Evolutionary conservation across 1,140 invertebrate genomes (phyloP), one percentile per base, ranked within the genome.

Genomic region (Phortica variegata): DNA sequence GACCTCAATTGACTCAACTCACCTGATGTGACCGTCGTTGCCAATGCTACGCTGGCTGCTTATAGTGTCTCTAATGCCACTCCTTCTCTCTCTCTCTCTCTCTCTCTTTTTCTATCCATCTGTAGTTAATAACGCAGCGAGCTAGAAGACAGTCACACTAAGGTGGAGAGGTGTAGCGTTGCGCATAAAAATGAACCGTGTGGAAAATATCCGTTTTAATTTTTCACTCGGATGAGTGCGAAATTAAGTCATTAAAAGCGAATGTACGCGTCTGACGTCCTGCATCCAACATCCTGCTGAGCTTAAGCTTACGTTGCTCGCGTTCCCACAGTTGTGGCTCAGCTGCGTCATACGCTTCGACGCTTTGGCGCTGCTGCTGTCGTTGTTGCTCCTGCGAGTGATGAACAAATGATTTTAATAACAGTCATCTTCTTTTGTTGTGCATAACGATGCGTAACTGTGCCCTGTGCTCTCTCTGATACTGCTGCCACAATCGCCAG

Each of bases 401-500:
- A 59, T 54, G 63, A 65, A 65, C 65, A 69, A 69, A 61, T 71
- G 66, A 71, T 71, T 72, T 71, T 71, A 71, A 71, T 71, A 71
- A 68, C 63, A 71, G 68, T 71, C 62, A 63, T 54, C 68, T 68
- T 65, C 60, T n/a, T n/a, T n/a, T 55, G 65, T 60, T 65, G 62
- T 71, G 60, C 66, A 71, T 71, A 71, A 71, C 66, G 66, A 71
- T 61, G 66, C 66, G 66, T 71, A 71, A 68, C 66, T n/a, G n/a
- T n/a, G 43, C 43, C n/a, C n/a, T n/a, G n/a, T n/a, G n/a, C n/a
- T n/a, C n/a, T n/a, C n/a, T n/a, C n/a, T n/a, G n/a, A n/a, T n/a
- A n/a, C n/a, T n/a, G n/a, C n/a, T n/a, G 60, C 49, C 51, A 52
- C 48, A 43, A 48, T 43, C 52, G 48, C 23, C 49, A 34, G 34